phyloP scores from a whole-genome alignment of 2,113 vertebrate genomes.

The Ibidorhyncha struthersii region DNA sequence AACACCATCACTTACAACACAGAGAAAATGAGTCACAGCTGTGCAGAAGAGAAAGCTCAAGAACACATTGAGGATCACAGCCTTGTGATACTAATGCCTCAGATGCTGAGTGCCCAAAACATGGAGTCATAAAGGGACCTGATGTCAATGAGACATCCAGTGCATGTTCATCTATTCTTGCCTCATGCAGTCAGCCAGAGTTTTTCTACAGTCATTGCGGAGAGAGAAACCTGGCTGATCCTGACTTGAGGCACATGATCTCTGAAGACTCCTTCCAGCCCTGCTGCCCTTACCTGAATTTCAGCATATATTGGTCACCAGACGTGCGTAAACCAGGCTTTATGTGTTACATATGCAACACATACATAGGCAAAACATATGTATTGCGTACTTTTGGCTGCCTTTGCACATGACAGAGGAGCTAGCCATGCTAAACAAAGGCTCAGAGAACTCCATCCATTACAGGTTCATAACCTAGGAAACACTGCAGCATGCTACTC shows the following conservation, averaged over 20 bases:
- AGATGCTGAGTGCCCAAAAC: background rate
- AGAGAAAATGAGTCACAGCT: background rate
- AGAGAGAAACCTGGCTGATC: background rate
- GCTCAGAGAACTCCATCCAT: background rate
- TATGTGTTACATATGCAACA: no score
- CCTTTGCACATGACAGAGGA: background rate
- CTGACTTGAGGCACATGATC: background rate
- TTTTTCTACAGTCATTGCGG: background rate
- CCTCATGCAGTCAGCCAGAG: background rate
- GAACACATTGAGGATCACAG: background rate
- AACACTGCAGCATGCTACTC: background rate
- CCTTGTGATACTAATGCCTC: background rate
- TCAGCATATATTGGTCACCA: background rate
- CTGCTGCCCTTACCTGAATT: background rate
- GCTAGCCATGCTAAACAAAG: background rate
- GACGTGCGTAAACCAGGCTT: background rate
- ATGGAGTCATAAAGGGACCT: background rate
- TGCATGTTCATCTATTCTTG: background rate
- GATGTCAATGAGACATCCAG: background rate
- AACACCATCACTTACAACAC: background rate
- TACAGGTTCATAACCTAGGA: background rate
- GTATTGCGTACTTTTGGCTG: background rate
- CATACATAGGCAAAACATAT: no score
- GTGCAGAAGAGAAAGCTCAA: background rate
- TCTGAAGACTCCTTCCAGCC: background rate